Base-by-base conservation (phyloP, 1,140 invertebrate genomes). In the Zophobas morio region DNA sequence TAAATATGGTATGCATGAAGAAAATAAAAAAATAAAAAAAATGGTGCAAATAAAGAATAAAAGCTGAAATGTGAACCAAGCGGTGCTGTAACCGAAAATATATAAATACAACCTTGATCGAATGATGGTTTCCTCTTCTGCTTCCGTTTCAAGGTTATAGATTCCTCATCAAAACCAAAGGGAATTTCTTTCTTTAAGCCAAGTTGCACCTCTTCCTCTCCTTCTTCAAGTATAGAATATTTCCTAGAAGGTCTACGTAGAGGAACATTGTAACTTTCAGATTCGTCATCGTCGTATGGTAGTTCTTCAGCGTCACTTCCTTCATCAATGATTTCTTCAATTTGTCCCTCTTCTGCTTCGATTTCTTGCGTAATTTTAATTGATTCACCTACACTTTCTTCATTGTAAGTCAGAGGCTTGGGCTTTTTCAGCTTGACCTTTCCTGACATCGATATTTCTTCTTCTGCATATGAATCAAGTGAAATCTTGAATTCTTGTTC, bases 401-500 rank as follows among this genome's bases (percentile, higher is more conserved):
- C 93, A 4, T 88, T 90, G 85, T 91, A 94, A 3, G 93, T 94
- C 66, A 88, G 88, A 73, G 90, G 90, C 84, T 90, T 92, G 47
- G 92, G 92, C 81, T 92, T 86, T 78, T 90, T 95, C n/a, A 95
- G 78, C 87, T 93, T 93, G 1, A 95, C 91, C 87, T 94, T 95
- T 75, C 93, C 93, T 6, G 93, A 92, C 91, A 96, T 93, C 2
- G 93, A 94, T 78, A 96, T 93, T 86, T 95, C 93, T 88, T 95
- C 94, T 87, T 96, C 94, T 56, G 94, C 93, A 85, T 95, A 95
- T 0, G 92, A 93, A 86, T 95, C 93, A 56, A 95, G 86, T 36
- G 93, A 92, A 79, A 96, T 95, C 84, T 93, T 95, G 84, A 95
- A 95, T 87, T 95, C 94, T 87, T 95, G 94, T 84, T 95, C 94